Percentiles rank a stretch among this genome's conserved stretches.
Conservation (phyloP, 1,140 invertebrate genomes). For the Anastrepha obliqua region DNA sequence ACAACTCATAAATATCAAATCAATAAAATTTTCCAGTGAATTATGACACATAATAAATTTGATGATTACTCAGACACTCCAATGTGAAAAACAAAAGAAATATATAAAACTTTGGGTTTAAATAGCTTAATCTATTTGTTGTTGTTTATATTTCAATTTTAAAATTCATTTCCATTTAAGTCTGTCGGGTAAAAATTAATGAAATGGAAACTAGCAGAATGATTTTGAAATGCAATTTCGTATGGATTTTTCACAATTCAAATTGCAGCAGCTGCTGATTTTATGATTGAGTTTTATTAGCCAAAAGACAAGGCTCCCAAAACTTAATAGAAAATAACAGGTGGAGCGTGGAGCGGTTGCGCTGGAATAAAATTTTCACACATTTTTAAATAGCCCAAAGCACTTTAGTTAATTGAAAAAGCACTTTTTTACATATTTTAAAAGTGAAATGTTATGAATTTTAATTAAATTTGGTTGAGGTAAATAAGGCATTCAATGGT, state of each 20-base stretch:
- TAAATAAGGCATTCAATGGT: background rate
- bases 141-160: too few relatives aligned
- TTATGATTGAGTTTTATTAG: background rate
- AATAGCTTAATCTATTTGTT: too few relatives aligned
- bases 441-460: background rate
- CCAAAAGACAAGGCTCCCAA: background rate
- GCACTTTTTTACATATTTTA: background rate
- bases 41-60: background rate
- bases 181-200: background rate
- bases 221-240: conserved; percentile 5
- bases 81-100: background rate
- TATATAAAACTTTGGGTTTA: too few relatives aligned
- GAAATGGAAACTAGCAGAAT: conserved; percentile 15
- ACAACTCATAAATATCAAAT: background rate
- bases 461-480: background rate
- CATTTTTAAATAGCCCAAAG: background rate
- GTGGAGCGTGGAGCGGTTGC: background rate
- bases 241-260: background rate
- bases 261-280: background rate
- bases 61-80: background rate
- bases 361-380: background rate
- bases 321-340: background rate
- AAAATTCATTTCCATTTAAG: background rate
- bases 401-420: background rate
- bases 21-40: background rate